Evolutionary conservation across 2,797 vertebrate species (phyloP).

Genomic region (Xenopus petersii): DNA sequence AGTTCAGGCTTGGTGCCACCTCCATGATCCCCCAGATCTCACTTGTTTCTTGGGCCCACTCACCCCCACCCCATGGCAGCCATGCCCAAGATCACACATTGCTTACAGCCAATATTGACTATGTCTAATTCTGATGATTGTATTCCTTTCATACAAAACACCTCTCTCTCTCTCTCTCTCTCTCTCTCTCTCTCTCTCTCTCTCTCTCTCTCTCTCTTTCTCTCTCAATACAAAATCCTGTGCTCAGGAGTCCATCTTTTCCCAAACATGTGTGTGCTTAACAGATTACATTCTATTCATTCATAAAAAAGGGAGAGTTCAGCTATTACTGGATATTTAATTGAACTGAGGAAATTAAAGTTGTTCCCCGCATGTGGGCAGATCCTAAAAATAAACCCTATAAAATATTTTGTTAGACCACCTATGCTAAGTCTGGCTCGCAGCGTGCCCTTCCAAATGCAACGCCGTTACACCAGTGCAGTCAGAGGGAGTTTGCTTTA

Average conservation of each 20-base stretch:
- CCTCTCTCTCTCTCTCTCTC: neutral
- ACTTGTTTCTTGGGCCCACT: no score
- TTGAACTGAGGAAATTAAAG: slow-evolving; percentile 70
- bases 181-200: no score
- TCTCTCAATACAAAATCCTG: neutral
- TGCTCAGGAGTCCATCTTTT: slow-evolving; percentile 60
- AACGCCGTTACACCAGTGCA: slow-evolving; percentile 67
- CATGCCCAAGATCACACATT: no score
- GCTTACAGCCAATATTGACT: no score
- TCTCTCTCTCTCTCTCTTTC: no score
- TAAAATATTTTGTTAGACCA: slow-evolving; percentile 68
- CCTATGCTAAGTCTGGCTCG: slow-evolving; percentile 66
- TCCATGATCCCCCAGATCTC: no score
- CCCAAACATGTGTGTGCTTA: slow-evolving; percentile 63
- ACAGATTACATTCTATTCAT: slow-evolving; percentile 65
- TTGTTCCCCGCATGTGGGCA: slow-evolving; percentile 63
- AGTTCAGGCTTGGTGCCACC: no score
- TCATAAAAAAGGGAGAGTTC: slow-evolving; percentile 61
- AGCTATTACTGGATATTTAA: slow-evolving; percentile 72
- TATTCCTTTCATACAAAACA: no score
- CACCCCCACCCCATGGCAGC: no score
- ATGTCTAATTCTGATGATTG: no score
- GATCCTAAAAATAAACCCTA: slow-evolving; percentile 67
- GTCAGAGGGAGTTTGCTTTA: slow-evolving; percentile 71
- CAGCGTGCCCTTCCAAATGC: slow-evolving; percentile 64